These are phyloP conservation scores for Dynastes hyllus DNA, from an alignment of 2,888 invertebrate genomes.

Conservation along the genomic window DNA sequence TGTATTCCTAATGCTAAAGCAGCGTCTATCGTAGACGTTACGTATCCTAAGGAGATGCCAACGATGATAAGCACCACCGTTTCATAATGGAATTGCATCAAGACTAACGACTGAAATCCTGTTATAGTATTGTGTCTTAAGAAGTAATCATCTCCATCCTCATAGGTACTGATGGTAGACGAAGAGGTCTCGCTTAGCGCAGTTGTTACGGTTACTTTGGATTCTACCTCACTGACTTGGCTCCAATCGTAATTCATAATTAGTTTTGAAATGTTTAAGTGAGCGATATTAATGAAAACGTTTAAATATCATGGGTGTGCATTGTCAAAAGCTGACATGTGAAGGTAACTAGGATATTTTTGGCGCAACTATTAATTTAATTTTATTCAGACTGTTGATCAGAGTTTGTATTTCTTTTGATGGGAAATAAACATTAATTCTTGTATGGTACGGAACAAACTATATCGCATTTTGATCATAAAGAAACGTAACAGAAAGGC, in stretches of 20 bases:
- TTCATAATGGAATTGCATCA: constrained; percentile 47
- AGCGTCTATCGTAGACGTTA: constrained; percentile 38
- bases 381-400: too few species aligned
- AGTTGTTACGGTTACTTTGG: background rate
- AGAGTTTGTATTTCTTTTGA: too few species aligned
- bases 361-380: too few species aligned
- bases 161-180: background rate
- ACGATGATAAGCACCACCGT: constrained; percentile 21
- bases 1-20: constrained; percentile 35
- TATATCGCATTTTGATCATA: too few species aligned
- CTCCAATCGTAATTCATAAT: background rate
- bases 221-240: too few species aligned
- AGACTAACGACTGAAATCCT: constrained; percentile 37
- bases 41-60: constrained; percentile 49
- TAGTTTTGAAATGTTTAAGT: too few species aligned
- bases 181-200: background rate
- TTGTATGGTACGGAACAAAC: too few species aligned
- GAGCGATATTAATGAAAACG: background rate
- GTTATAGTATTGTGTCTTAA: constrained; percentile 24
- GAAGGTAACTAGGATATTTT: background rate
- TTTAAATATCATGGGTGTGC: background rate
- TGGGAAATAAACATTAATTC: too few species aligned
- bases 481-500: too few species aligned
- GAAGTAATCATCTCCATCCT: constrained; percentile 39
- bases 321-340: background rate